These are phyloP conservation scores for Timandra comae DNA, from an alignment of 2,888 invertebrate genomes.

Conservation along the genomic window DNA sequence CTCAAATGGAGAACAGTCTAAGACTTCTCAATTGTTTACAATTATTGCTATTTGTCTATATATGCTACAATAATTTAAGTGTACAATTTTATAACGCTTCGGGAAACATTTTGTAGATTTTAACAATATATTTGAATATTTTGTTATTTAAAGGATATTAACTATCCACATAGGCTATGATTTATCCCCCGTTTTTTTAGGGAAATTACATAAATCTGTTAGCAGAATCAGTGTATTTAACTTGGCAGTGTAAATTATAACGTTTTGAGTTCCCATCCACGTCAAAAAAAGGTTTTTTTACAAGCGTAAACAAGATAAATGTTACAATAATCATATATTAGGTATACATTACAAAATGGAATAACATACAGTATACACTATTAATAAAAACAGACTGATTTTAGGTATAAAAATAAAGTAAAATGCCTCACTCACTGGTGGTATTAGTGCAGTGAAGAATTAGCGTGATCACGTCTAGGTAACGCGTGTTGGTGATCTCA, in stretches of 20 bases:
- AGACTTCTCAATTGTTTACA: constrained; percentile 12
- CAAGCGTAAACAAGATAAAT: constrained; percentile 1
- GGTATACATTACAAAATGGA: not conserved
- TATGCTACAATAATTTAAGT: constrained; percentile 9
- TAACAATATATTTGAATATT: not conserved
- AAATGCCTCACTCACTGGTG: too few species aligned
- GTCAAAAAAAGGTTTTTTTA: not conserved
- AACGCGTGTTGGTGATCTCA: not conserved
- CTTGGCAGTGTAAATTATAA: not conserved
- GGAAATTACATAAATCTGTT: not conserved
- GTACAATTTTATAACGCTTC: not conserved
- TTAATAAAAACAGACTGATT: not conserved
- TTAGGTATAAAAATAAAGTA: not conserved
- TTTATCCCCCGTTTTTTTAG: not conserved
- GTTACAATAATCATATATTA: too few species aligned
- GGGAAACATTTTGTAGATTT: not conserved
- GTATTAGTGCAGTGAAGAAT: too few species aligned
- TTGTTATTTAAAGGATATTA: not conserved
- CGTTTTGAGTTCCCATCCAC: not conserved
- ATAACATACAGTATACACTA: not conserved
- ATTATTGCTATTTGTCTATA: constrained; percentile 7
- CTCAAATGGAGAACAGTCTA: not conserved
- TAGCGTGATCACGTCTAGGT: too few species aligned
- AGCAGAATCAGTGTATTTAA: not conserved
- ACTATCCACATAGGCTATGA: not conserved